A percentile compares a stretch with the other conserved stretches of the same genome.
Evolutionary conservation across 2,888 invertebrate species (phyloP).

Genomic region (Scotopteryx bipunctaria): DNA sequence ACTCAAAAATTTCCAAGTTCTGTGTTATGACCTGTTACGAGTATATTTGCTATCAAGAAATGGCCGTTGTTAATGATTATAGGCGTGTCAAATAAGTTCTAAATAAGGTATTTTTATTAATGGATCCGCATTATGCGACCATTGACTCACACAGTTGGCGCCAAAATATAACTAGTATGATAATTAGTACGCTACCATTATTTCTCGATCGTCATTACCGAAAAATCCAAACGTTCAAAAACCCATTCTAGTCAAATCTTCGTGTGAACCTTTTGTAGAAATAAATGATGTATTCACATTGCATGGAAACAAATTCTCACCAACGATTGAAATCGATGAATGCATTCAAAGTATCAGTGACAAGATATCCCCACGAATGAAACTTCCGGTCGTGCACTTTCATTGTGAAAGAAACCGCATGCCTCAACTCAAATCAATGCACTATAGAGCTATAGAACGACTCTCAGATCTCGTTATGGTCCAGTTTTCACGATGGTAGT

Average conservation of each 20-base stretch:
- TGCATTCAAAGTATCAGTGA: constrained; percentile 28
- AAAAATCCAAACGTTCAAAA: not conserved
- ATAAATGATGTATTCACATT: not conserved
- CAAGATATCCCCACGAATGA: constrained; percentile 29
- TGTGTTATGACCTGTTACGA: too few relatives aligned
- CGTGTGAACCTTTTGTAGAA: not conserved
- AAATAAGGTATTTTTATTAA: constrained; percentile 55
- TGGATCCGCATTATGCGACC: constrained; percentile 50
- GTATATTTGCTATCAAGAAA: too few relatives aligned
- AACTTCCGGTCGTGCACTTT: constrained; percentile 36
- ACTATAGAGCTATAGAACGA: constrained; percentile 40
- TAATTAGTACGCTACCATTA: constrained; percentile 56
- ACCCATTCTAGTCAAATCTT: too few relatives aligned
- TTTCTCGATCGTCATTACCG: constrained; percentile 32
- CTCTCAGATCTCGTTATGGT: constrained; percentile 48
- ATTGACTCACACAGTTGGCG: constrained; percentile 61
- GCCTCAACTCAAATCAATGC: constrained; percentile 34
- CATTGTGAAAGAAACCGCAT: constrained; percentile 34
- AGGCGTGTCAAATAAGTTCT: constrained; percentile 44
- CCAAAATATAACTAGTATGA: constrained; percentile 60
- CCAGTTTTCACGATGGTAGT: constrained; percentile 54
- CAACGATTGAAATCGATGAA: constrained; percentile 19
- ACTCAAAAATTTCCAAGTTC: constrained; percentile 9
- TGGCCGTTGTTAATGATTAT: constrained; percentile 30
- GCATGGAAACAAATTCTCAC: not conserved